Evolutionary conservation across 2,797 vertebrate genomes (phyloP), one percentile per base, ranked within the genome.

Genomic region (Esox masquinongy): DNA sequence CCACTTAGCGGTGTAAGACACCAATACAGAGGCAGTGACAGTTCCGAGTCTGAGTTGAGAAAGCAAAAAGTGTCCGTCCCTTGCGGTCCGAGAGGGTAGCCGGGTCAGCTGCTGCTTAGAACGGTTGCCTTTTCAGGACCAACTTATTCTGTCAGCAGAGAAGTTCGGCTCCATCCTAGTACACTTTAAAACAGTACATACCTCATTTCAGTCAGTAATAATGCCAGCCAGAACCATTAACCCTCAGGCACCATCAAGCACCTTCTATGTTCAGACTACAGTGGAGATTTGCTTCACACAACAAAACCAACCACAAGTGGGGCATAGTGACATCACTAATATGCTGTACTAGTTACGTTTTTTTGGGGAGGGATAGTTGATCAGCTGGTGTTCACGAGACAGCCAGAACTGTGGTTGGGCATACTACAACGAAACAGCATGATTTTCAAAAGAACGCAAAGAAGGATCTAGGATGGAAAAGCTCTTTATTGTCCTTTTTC

Each of bases 401-500:
- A 74, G 67, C 49, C 29, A 70, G 73, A 77, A 61, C 70, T 51
- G 4, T 74, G 36, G 70, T 59, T 36, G 68, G 68, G 47, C 34
- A 67, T 74, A 24, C 56, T 24, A 68, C 43, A 72, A 34, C 51
- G 76, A 70, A 77, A 68, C 64, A 80, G 53, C 50, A 81, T 70
- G 76, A 64, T 83, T 85, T 85, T 83, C 77, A 82, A 87, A 76
- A 87, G 56, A 84, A 89, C 7, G 84, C 83, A 82, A 86, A 87
- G 79, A 82, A 86, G 77, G 85, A 80, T 85, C 77, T 84, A 81
- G 77, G 87, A 89, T 87, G 86, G 81, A 84, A 86, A 85, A 84
- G 19, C 63, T 80, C 79, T 86, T 89, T 80, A 78, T 78, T 51
- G 22, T 68, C 80, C 79, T 74, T 80, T 74, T 82, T 79, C 85